phyloP scores from a whole-genome alignment of 2,888 invertebrate genomes.

The Melinopterus prodromus region DNA sequence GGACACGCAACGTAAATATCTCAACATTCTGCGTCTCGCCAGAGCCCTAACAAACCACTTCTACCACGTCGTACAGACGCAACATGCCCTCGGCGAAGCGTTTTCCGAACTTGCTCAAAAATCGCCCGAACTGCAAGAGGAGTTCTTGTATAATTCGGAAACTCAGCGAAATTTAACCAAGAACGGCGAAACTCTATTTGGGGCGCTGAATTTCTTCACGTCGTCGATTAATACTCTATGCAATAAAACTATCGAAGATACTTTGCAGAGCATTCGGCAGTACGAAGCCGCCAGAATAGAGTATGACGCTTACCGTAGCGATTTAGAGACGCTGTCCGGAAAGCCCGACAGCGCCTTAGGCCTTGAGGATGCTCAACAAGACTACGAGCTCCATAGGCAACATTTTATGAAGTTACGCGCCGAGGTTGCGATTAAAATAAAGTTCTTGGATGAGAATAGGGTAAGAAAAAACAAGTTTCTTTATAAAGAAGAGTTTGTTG shows the following conservation, averaged over 20 bases:
- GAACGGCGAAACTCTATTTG: conserved; percentile 92
- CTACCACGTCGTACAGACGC: conserved; percentile 85
- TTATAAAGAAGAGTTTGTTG: too few relatives aligned
- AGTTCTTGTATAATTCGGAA: conserved; percentile 95
- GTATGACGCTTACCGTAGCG: conserved; percentile 97
- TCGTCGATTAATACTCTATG: conserved; percentile 95
- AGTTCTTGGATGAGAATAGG: conserved; percentile 96
- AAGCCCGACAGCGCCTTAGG: conserved; percentile 68
- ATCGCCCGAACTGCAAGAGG: conserved; percentile 93
- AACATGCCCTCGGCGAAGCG: conserved; percentile 90
- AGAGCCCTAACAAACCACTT: conserved; percentile 88
- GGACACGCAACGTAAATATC: conserved; percentile 94
- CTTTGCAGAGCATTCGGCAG: conserved; percentile 77
- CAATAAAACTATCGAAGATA: conserved; percentile 98
- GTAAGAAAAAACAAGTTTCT: conserved; percentile 62
- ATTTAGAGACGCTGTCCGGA: conserved; percentile 84
- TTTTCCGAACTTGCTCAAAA: conserved; percentile 96
- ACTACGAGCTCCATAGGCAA: conserved; percentile 85
- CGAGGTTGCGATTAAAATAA: conserved; percentile 95
- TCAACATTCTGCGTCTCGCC: conserved; percentile 85
- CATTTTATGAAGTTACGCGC: conserved; percentile 92
- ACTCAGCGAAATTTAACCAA: conserved; percentile 92
- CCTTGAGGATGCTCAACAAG: conserved; percentile 81
- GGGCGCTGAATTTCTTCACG: conserved; percentile 95
- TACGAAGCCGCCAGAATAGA: conserved; percentile 87